phyloP scores from a whole-genome alignment of 2,888 invertebrate species.

The Trimorus sp. region DNA sequence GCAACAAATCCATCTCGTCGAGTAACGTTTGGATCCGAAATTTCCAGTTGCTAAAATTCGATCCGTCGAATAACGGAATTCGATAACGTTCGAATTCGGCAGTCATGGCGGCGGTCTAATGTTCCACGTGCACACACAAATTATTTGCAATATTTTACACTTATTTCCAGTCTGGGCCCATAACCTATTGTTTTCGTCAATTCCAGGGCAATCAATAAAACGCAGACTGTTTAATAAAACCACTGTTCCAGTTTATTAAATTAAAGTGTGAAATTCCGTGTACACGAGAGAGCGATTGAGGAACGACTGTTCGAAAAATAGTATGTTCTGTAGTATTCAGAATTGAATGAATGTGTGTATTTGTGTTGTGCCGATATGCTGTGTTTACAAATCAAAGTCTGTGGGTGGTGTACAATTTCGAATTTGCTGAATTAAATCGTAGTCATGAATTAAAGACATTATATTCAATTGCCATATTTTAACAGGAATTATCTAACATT shows the following conservation, averaged over 20 bases:
- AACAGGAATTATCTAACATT: too few species aligned
- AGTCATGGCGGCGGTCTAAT: slow-evolving; percentile 11
- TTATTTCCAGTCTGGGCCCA: slow-evolving; percentile 1
- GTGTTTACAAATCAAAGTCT: not conserved
- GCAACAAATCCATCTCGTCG: slow-evolving; percentile 13
- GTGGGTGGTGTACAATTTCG: too few species aligned
- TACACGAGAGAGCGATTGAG: not conserved
- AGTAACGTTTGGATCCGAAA: slow-evolving; percentile 17
- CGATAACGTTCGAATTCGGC: slow-evolving; percentile 11
- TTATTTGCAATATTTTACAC: not conserved
- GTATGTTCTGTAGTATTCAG: not conserved
- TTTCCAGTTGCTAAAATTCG: slow-evolving; percentile 21
- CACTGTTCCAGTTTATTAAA: not conserved
- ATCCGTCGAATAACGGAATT: slow-evolving; percentile 29
- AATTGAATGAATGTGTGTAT: not conserved
- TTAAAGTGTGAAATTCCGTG: not conserved
- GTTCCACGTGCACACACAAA: not conserved
- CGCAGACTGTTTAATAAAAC: not conserved
- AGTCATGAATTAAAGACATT: not conserved
- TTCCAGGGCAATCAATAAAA: not conserved
- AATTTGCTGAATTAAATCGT: not conserved
- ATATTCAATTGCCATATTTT: slow-evolving; percentile 5
- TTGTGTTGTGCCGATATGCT: not conserved
- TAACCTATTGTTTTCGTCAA: not conserved
- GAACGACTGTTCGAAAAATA: not conserved